A percentile compares a stretch with the other conserved stretches of the same genome.
Evolutionary conservation across 2,888 invertebrate genomes (phyloP).

Genomic region (Amitus sp.): DNA sequence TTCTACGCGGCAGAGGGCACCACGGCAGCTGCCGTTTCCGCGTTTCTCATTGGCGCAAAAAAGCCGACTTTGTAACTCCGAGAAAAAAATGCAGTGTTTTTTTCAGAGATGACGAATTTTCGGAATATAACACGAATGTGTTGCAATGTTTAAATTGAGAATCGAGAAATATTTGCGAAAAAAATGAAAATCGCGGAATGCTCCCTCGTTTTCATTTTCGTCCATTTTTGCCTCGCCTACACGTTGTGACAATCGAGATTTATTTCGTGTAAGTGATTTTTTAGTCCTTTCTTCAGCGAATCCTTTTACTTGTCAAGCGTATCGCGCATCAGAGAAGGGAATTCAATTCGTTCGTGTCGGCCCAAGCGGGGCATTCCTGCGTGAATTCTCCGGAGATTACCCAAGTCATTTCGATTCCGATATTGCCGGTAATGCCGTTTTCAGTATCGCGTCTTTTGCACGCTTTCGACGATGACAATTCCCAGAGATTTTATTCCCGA

Average conservation of each 20-base stretch:
- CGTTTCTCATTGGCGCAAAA: conserved; percentile 50
- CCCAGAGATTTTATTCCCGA: no score
- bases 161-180: no score
- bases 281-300: conserved; percentile 31
- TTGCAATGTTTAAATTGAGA: no score
- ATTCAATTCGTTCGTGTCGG: conserved; percentile 40
- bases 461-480: no score
- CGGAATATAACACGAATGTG: no score
- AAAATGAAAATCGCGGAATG: no score
- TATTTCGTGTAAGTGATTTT: conserved; percentile 39
- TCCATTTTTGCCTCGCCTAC: conserved; percentile 28
- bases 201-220: conserved; percentile 7
- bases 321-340: conserved; percentile 41
- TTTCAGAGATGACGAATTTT: no score
- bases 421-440: conserved; percentile 30
- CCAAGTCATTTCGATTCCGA: conserved; percentile 44
- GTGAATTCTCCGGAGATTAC: conserved; percentile 48
- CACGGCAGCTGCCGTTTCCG: conserved; percentile 54
- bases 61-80: no score
- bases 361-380: conserved; percentile 41
- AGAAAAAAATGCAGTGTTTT: no score
- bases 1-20: conserved; percentile 55
- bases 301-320: conserved; percentile 40
- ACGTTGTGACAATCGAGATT: conserved; percentile 35
- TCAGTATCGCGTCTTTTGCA: background rate